Conservation (phyloP, 1,140 invertebrate species). For the Pseudomyrmex pallidus region DNA sequence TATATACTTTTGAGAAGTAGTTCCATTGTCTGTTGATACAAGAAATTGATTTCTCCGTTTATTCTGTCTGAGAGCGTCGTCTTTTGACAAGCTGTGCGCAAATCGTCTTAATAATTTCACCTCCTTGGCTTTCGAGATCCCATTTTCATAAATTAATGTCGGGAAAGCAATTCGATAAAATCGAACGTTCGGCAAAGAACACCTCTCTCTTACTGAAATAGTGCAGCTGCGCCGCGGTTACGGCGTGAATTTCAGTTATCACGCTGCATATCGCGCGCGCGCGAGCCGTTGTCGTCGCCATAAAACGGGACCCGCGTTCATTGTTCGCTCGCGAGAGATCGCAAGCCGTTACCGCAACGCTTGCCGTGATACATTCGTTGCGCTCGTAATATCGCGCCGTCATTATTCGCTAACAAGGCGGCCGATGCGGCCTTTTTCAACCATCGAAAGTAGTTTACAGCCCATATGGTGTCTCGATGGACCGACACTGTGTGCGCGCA, state of each 20-base stretch:
- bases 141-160: background rate
- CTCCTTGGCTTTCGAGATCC: background rate
- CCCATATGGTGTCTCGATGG: conserved; percentile 73
- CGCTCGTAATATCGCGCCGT: conserved; percentile 50
- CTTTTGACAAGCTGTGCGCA: background rate
- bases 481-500: conserved; percentile 31
- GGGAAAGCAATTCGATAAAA: conserved; percentile 20
- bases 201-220: conserved; percentile 7
- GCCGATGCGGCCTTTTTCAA: conserved; percentile 65
- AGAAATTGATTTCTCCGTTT: background rate
- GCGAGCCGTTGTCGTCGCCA: background rate
- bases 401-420: conserved; percentile 70
- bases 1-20: background rate
- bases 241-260: conserved; percentile 12
- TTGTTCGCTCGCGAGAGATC: conserved; percentile 54
- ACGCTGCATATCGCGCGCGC: conserved; percentile 34
- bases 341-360: conserved; percentile 46
- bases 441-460: conserved; percentile 69
- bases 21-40: background rate
- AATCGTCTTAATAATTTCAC: background rate
- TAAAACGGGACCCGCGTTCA: background rate
- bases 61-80: background rate
- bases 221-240: conserved; percentile 8
- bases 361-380: conserved; percentile 27
- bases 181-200: background rate